phyloP scores from a whole-genome alignment of 2,797 vertebrate genomes.

The Triplophysa yarkandensis region DNA sequence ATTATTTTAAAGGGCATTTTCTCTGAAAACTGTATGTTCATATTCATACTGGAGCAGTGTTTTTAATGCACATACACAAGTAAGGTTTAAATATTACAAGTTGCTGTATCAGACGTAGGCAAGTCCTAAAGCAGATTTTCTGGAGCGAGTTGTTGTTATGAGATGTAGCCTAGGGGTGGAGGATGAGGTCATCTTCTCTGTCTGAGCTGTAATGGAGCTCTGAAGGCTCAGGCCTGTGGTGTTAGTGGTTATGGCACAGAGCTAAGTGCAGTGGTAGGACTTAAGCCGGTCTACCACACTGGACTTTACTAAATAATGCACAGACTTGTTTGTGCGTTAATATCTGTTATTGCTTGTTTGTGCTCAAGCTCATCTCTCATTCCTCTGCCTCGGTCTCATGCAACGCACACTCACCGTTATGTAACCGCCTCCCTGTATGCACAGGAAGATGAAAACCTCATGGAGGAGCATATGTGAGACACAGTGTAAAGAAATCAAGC shows the following conservation, averaged over 20 bases:
- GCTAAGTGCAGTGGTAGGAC: slow-evolving; percentile 46
- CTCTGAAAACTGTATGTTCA: background rate
- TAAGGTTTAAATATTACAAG: background rate
- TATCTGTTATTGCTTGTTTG: slow-evolving; percentile 44
- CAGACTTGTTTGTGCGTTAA: slow-evolving; percentile 38
- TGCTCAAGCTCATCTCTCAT: slow-evolving; percentile 40
- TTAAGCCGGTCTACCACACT: slow-evolving; percentile 25
- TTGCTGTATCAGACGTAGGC: background rate
- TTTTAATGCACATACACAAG: background rate
- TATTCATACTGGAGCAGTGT: background rate
- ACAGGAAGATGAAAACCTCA: slow-evolving; percentile 61
- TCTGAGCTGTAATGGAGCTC: slow-evolving; percentile 37
- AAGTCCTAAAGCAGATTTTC: slow-evolving; percentile 23
- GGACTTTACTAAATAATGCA: slow-evolving; percentile 57
- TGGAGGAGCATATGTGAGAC: slow-evolving; percentile 26
- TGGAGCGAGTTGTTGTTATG: slow-evolving; percentile 13
- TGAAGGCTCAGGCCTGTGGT: slow-evolving; percentile 12
- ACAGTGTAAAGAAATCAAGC: slow-evolving; percentile 11
- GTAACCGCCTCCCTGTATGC: slow-evolving; percentile 66
- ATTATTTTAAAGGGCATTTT: background rate
- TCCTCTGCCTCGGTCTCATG: slow-evolving; percentile 47
- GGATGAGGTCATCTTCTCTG: slow-evolving; percentile 41
- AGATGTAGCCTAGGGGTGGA: slow-evolving; percentile 21
- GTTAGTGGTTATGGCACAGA: slow-evolving; percentile 36
- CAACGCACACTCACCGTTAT: slow-evolving; percentile 66